Conservation (phyloP, 2,888 invertebrate species). For the Tetragonula carbonaria region DNA sequence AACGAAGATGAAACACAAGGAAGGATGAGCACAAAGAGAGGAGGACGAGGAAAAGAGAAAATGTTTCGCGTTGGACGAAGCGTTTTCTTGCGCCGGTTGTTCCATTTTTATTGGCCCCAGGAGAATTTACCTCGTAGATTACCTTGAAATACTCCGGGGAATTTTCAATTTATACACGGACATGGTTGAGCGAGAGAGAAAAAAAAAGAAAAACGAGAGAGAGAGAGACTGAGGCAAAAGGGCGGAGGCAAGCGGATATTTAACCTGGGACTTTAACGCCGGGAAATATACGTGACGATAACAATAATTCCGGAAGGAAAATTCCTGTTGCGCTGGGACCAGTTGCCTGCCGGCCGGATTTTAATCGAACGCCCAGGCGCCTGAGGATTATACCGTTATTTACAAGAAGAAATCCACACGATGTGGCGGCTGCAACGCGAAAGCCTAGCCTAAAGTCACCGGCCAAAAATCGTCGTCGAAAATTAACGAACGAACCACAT, state of each 20-base stretch:
- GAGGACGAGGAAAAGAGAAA: constrained; percentile 18
- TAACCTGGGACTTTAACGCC: constrained; percentile 48
- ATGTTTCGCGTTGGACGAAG: constrained; percentile 37
- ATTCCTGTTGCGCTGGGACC: constrained; percentile 39
- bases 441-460: no score
- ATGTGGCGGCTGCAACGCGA: neutral
- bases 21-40: neutral
- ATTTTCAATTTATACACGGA: constrained; percentile 54
- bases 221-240: neutral
- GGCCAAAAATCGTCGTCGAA: no score
- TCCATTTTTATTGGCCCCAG: constrained; percentile 56
- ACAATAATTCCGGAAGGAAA: constrained; percentile 57
- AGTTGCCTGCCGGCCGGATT: constrained; percentile 37
- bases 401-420: constrained; percentile 44
- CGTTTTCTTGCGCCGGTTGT: constrained; percentile 43
- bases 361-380: constrained; percentile 47
- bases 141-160: constrained; percentile 56
- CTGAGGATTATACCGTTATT: constrained; percentile 50
- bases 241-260: constrained; percentile 46
- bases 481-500: no score
- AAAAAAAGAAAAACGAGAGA: neutral
- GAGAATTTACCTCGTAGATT: constrained; percentile 60
- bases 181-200: neutral
- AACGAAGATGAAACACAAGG: constrained; percentile 6
- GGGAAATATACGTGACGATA: constrained; percentile 57